phyloP scores from a whole-genome alignment of 1,140 invertebrate genomes.

The Leptinotarsa texana region DNA sequence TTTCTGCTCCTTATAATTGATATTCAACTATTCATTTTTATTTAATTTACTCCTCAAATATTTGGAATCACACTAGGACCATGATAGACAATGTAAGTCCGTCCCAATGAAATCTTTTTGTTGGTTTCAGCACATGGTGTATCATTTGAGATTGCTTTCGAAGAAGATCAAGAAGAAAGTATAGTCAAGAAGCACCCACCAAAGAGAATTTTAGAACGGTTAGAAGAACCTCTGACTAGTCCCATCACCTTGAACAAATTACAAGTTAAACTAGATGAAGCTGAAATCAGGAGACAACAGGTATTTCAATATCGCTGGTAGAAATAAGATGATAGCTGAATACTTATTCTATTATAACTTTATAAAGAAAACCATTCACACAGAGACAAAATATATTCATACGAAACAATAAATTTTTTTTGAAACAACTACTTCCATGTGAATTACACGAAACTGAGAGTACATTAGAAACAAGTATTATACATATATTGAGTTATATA shows the following conservation, averaged over 20 bases:
- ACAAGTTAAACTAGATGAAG: constrained; percentile 70
- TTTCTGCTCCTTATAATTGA: too few species aligned
- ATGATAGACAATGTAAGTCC: too few species aligned
- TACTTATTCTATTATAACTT: not conserved
- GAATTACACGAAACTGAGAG: too few species aligned
- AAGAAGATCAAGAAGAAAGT: constrained; percentile 53
- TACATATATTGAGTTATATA: too few species aligned
- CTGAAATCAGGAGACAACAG: constrained; percentile 64
- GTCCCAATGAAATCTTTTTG: too few species aligned
- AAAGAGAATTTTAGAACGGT: constrained; percentile 64
- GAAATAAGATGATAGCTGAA: not conserved
- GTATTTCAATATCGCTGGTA: constrained; percentile 28
- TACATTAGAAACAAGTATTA: too few species aligned
- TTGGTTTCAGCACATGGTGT: constrained; percentile 53
- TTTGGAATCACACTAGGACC: too few species aligned
- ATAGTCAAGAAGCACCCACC: constrained; percentile 63
- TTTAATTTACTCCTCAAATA: too few species aligned
- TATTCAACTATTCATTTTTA: too few species aligned
- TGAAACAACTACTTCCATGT: not conserved
- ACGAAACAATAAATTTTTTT: too few species aligned
- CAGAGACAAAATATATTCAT: not conserved
- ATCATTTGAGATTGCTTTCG: constrained; percentile 69
- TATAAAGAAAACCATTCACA: not conserved
- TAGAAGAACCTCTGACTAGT: constrained; percentile 59
- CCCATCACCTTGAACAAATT: constrained; percentile 64